Conservation (phyloP, 64 coral and sea anemone genomes). For the Pocillopora damicornis region DNA sequence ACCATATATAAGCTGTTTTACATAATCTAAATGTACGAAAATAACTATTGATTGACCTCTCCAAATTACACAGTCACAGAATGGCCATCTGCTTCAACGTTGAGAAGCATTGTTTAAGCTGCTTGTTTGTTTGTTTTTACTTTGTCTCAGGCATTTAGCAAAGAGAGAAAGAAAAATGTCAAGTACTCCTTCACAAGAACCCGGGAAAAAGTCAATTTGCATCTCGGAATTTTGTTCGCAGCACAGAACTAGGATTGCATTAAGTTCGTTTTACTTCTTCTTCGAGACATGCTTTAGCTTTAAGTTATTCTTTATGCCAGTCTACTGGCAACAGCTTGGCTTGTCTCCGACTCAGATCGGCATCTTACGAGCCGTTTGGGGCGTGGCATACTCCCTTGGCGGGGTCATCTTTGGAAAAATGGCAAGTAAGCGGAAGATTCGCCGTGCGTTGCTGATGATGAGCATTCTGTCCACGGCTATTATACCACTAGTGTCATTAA, state of each 20-base stretch:
- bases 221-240: neutral
- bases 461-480: constrained; percentile 10
- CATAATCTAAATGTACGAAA: too few relatives aligned
- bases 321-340: constrained; percentile 33
- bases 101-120: too few relatives aligned
- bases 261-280: constrained; percentile 25
- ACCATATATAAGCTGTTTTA: too few relatives aligned
- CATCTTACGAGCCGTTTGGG: constrained; percentile 25
- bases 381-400: neutral
- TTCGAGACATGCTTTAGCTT: constrained; percentile 20
- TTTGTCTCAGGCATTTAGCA: neutral
- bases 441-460: constrained; percentile 11
- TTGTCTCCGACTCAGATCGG: constrained; percentile 30
- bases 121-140: neutral
- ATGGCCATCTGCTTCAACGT: too few relatives aligned
- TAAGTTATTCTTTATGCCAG: constrained; percentile 26
- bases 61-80: neutral
- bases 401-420: constrained; percentile 15
- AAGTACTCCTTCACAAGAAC: neutral
- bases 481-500: constrained; percentile 18
- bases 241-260: neutral
- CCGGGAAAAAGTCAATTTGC: neutral
- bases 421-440: constrained; percentile 3
- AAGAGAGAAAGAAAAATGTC: neutral
- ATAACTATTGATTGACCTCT: too few relatives aligned